phyloP scores from a whole-genome alignment of 2,797 vertebrate genomes.

The Pipistrellus nathusii region DNA sequence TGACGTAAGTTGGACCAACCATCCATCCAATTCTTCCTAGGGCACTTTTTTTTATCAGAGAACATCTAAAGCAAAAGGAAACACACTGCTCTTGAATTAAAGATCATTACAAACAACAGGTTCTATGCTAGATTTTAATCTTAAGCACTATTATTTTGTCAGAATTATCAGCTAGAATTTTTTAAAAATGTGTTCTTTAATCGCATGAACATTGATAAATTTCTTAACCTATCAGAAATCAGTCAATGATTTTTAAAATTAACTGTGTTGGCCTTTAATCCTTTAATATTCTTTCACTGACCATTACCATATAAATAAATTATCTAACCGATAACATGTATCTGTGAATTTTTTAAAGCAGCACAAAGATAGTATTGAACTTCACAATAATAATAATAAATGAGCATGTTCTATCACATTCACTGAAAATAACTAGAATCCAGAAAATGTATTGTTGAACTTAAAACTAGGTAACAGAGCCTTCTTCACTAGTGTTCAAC shows the following conservation, averaged over 20 bases:
- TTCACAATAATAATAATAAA: background rate
- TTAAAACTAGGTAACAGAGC: background rate
- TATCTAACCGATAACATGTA: background rate
- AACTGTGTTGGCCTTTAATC: background rate
- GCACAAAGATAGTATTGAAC: background rate
- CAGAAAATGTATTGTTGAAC: background rate
- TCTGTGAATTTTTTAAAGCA: background rate
- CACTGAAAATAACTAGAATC: slow-evolving; percentile 14
- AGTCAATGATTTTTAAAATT: background rate
- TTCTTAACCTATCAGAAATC: slow-evolving; percentile 19
- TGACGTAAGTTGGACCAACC: background rate
- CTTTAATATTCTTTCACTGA: slow-evolving; percentile 1
- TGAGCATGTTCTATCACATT: background rate
- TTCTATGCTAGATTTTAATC: background rate
- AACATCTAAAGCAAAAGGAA: slow-evolving; percentile 23
- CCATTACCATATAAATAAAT: slow-evolving; percentile 29
- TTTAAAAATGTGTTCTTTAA: background rate
- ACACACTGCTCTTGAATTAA: slow-evolving; percentile 26
- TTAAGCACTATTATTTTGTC: slow-evolving; percentile 32
- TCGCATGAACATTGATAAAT: slow-evolving; percentile 41
- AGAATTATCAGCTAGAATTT: slow-evolving; percentile 10
- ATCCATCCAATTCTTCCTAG: background rate
- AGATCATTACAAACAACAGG: background rate
- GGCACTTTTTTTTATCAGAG: background rate
- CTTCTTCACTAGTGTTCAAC: background rate